phyloP scores from a whole-genome alignment of 1,140 invertebrate genomes.

The Euglossa dilemma region DNA sequence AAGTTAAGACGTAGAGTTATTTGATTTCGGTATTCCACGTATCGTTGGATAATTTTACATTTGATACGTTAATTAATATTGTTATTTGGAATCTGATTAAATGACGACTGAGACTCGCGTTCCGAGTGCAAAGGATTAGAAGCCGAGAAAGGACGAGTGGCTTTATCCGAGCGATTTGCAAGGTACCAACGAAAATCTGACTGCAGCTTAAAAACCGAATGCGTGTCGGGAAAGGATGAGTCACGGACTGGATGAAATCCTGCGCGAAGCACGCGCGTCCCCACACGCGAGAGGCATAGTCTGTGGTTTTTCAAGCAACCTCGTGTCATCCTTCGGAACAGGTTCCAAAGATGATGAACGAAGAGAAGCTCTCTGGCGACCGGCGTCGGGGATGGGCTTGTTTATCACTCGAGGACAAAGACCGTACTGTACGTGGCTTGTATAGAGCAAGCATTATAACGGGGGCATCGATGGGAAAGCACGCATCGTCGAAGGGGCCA shows the following conservation, averaged over 20 bases:
- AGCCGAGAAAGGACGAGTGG: too few relatives aligned
- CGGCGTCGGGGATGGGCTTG: conserved; percentile 28
- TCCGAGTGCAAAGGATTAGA: too few relatives aligned
- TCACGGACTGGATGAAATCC: background rate
- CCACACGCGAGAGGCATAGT: background rate
- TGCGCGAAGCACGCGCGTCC: background rate
- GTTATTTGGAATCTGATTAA: too few relatives aligned
- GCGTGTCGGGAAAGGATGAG: background rate
- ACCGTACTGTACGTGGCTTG: conserved; percentile 45
- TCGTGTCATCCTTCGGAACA: conserved; percentile 34
- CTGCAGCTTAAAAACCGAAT: too few relatives aligned
- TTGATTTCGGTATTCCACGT: too few relatives aligned
- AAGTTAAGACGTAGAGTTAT: too few relatives aligned
- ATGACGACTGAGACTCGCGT: too few relatives aligned
- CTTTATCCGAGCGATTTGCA: too few relatives aligned
- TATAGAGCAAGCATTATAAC: conserved; percentile 61
- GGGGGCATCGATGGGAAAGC: conserved; percentile 47
- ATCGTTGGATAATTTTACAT: too few relatives aligned
- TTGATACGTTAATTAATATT: too few relatives aligned
- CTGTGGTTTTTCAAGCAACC: conserved; percentile 40
- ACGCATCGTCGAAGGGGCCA: conserved; percentile 20
- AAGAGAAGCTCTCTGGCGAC: conserved; percentile 11
- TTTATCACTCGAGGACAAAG: conserved; percentile 60
- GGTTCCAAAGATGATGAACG: conserved; percentile 41
- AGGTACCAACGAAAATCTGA: too few relatives aligned